A percentile compares a stretch with the other conserved stretches of the same genome.
phyloP scores from a whole-genome alignment of 2,888 invertebrate genomes.

The Carpatolechia fugitivella region DNA sequence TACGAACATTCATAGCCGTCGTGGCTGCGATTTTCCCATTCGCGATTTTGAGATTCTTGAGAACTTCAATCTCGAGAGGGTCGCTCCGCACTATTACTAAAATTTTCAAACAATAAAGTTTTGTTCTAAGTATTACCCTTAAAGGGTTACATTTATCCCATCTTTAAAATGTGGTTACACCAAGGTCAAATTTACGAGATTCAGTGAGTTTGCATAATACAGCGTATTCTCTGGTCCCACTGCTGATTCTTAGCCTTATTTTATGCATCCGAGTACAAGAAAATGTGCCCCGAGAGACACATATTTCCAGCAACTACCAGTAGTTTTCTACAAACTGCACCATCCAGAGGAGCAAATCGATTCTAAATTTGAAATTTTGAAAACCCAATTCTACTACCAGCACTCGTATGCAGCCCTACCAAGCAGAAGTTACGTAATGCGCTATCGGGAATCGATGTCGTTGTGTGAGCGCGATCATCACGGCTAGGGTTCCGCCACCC shows the following conservation, averaged over 20 bases:
- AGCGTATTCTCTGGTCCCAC: too few species aligned
- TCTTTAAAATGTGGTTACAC: too few species aligned
- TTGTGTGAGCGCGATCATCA: slow-evolving; percentile 50
- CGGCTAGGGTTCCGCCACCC: slow-evolving; percentile 41
- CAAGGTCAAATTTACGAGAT: too few species aligned
- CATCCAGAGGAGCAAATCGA: neutral
- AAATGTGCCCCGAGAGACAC: neutral
- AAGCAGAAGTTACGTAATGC: slow-evolving; percentile 38
- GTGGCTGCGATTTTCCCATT: slow-evolving; percentile 41
- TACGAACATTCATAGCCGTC: slow-evolving; percentile 37
- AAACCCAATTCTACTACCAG: neutral
- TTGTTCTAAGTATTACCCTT: too few species aligned
- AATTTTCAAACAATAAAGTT: neutral
- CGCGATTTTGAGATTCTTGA: slow-evolving; percentile 40
- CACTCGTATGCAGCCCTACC: neutral
- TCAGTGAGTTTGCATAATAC: too few species aligned
- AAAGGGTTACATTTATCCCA: too few species aligned
- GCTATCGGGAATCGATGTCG: slow-evolving; percentile 61
- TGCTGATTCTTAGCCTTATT: neutral
- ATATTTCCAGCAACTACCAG: neutral
- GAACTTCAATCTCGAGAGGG: slow-evolving; percentile 20
- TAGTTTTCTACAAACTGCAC: neutral
- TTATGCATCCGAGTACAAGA: neutral
- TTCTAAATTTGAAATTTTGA: neutral
- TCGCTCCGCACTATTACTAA: neutral